Evolutionary conservation across 2,888 invertebrate species (phyloP), one percentile per base, ranked within the genome.

Genomic region (Amaurobius ferox): DNA sequence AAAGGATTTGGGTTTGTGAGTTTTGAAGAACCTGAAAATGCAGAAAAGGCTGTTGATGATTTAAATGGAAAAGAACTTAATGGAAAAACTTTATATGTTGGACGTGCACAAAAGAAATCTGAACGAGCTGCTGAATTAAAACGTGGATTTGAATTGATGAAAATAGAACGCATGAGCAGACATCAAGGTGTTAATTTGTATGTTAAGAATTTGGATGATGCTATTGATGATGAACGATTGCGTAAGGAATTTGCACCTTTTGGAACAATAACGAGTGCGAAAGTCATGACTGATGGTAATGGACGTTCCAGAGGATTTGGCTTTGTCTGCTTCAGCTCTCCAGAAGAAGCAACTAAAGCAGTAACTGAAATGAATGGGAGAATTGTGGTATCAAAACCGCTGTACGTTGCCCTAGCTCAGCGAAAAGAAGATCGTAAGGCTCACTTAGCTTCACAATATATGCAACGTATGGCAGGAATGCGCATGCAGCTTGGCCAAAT

Each of bases 1-100:
- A 96, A 97, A 92, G 99, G 99, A 35, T 99, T 99, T 92, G 99
- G 99, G 35, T 99, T 99, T 93, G 99, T 99, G 79, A 98, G 98
- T 62, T 99, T 96, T 92, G 98, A 98, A 92, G 97, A 97, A 90
- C 96, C 98, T 29, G 98, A 98, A 92, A 95, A 95, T 88, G 99
- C 99, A 80, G 98, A 98, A 91, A 94, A 94, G 90, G 98, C 98
- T 88, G 97, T 98, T 26, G 94, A 95, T 89, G 97, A 96, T 74
- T 92, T 99, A 74, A 97, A 99, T 92, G 97, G 96, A 55, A 97
- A 96, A 91, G 97, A 97, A 91, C 93, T 97, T 88, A 96, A 96
- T 91, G 96, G 96, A 30, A 96, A 96, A 88, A 83, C 88, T 32
- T 92, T 99, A 90, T 99, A 97, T 92, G 99, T 99, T 13, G 98